Base-by-base conservation (phyloP, 2,888 invertebrate genomes). In the Acrobasis consociella region DNA sequence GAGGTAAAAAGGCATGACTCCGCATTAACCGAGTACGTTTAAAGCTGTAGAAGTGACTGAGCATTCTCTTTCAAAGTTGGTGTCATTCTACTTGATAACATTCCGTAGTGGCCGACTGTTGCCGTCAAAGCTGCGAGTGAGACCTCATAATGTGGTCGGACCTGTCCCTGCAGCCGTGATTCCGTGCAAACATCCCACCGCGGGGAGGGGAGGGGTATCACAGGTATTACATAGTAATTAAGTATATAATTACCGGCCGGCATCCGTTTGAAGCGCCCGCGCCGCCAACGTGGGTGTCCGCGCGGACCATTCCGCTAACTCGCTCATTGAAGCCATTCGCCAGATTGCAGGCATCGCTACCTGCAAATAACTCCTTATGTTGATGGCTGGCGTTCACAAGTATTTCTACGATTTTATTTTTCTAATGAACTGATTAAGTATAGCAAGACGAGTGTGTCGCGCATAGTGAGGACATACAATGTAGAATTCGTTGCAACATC, bases 261-360 rank as follows among this genome's bases (percentile, higher is more conserved):
- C 55, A 55, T 55, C 49, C 62, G 11, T 61, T 62, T 62, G 55
- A 62, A 16, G 60, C 13, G 49, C 62, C 62, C 13, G 60, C 13
- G 49, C 62, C 62, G 62, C 62, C 62, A 37, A 11, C 62, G 62
- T 62, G 62, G 62, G 62, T 62, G 62, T 62, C n/a, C 62, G 15
- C 9, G n/a, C 16, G 56, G 31, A 2, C 31, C 7, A 42, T 56
- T 56, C 56, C 17, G 39, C 17, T 22, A 56, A 46, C 56, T 56
- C 17, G 56, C 3, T 42, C 42, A 42, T 56, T 56, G 56, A 13
- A 56, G 15, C 17, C 56, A 42, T 42, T 42, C n/a, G 42, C 17
- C 13, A 10, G 56, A 56, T 42, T 42, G 56, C 38, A 16, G 2
- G 39, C 13, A 37, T 31, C 22, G 11, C 52, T 2, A 16, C 55